Percentiles rank a stretch among this genome's conserved stretches.
These are phyloP conservation scores for Pseudanteris insignis DNA, from an alignment of 2,888 invertebrate species.

Conservation along the genomic window DNA sequence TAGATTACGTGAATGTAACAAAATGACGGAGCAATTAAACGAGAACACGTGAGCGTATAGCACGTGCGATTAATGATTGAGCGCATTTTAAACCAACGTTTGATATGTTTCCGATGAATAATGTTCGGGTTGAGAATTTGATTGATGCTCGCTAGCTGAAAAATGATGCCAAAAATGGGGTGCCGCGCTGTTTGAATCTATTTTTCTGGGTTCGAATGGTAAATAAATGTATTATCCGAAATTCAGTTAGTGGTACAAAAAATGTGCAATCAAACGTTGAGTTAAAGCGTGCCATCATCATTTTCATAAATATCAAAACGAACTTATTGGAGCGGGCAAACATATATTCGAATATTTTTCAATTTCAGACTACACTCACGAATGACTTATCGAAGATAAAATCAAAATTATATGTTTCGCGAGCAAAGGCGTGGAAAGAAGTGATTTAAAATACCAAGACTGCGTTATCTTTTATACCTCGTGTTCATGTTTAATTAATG, in stretches of 20 bases:
- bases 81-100: constrained; percentile 1
- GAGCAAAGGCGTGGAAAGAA: constrained; percentile 19
- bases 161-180: not conserved
- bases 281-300: constrained; percentile 1
- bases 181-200: not conserved
- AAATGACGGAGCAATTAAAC: too few relatives aligned
- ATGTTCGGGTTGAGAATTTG: constrained; percentile 5
- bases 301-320: constrained; percentile 12
- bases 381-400: constrained; percentile 15
- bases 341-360: constrained; percentile 13
- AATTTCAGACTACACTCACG: constrained; percentile 17
- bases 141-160: constrained; percentile 8
- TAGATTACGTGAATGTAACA: too few relatives aligned
- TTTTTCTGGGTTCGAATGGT: not conserved
- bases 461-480: constrained; percentile 9
- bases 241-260: not conserved
- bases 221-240: constrained; percentile 4
- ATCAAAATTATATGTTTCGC: constrained; percentile 18
- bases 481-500: too few relatives aligned
- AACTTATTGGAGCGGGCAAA: constrained; percentile 2
- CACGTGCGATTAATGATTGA: too few relatives aligned
- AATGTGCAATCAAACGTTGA: not conserved
- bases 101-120: constrained; percentile 9
- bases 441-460: constrained; percentile 18
- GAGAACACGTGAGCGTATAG: too few relatives aligned